phyloP scores from a whole-genome alignment of 2,113 vertebrate species.

The Candoia aspera region DNA sequence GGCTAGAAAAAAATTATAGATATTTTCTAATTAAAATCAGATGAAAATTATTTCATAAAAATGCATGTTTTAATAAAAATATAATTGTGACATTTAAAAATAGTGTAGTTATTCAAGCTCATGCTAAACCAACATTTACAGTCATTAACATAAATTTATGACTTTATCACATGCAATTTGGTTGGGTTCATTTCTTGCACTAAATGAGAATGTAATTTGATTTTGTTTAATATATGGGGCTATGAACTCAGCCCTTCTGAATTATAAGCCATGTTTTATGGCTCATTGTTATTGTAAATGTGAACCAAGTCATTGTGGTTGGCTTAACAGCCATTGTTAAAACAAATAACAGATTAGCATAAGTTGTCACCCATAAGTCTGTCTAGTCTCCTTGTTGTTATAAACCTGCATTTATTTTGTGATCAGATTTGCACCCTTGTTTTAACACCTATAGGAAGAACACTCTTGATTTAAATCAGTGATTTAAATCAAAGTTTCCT shows the following conservation, averaged over 20 bases:
- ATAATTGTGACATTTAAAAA: not conserved
- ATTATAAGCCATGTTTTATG: not conserved
- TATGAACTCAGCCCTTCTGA: not conserved
- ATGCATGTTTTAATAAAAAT: not conserved
- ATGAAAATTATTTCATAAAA: not conserved
- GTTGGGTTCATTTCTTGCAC: not conserved
- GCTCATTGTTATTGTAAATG: not conserved
- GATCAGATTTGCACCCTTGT: not conserved
- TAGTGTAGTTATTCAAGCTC: not conserved
- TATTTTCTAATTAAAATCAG: not conserved
- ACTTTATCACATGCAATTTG: not conserved
- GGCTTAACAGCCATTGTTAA: not conserved
- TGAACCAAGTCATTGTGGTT: not conserved
- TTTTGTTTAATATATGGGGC: not conserved
- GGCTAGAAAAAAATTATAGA: not conserved
- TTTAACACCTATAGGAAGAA: not conserved
- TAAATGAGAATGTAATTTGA: not conserved
- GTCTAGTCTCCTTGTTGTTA: not conserved
- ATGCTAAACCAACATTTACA: not conserved
- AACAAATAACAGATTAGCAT: not conserved
- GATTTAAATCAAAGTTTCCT: not conserved
- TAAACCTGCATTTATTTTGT: not conserved
- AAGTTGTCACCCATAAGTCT: not conserved
- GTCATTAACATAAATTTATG: not conserved
- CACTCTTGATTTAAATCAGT: not conserved